Conservation (phyloP, 2,888 invertebrate species). For the Drosophila monieri region DNA sequence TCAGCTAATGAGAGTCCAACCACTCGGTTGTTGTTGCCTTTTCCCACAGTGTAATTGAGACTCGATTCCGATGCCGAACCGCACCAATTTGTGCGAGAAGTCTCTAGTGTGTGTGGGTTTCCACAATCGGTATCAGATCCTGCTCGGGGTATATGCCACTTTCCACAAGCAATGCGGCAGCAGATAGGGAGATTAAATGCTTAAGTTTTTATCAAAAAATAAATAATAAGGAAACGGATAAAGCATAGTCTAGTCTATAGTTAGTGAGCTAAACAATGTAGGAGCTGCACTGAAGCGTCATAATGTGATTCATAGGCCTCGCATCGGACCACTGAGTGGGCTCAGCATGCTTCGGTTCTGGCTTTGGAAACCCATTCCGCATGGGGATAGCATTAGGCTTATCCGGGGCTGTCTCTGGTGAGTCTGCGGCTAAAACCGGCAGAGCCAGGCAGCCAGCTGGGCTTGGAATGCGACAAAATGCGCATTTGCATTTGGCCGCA, state of each 20-base stretch:
- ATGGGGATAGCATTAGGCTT: slow-evolving; percentile 17
- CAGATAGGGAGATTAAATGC: background rate
- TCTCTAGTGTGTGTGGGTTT: slow-evolving; percentile 41
- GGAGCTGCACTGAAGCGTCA: too few relatives aligned
- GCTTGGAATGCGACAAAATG: slow-evolving; percentile 67
- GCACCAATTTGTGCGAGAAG: slow-evolving; percentile 71
- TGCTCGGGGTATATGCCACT: slow-evolving; percentile 14
- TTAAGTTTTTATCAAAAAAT: background rate
- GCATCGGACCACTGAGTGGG: background rate
- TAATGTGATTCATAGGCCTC: too few relatives aligned
- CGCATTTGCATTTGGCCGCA: slow-evolving; percentile 75
- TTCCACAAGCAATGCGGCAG: background rate
- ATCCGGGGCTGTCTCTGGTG: slow-evolving; percentile 39
- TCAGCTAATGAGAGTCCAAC: slow-evolving; percentile 64
- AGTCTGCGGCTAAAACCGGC: slow-evolving; percentile 42
- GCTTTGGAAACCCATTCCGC: slow-evolving; percentile 25
- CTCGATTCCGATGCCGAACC: slow-evolving; percentile 67
- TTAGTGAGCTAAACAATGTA: too few relatives aligned
- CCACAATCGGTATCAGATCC: slow-evolving; percentile 8
- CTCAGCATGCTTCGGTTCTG: background rate
- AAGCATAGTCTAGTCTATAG: too few relatives aligned
- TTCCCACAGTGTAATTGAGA: slow-evolving; percentile 63
- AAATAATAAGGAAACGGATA: background rate
- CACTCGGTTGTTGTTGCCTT: slow-evolving; percentile 30
- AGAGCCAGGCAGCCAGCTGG: slow-evolving; percentile 53